These are phyloP conservation scores for Syrista parreyssii DNA, from an alignment of 2,888 invertebrate species.

Conservation along the genomic window DNA sequence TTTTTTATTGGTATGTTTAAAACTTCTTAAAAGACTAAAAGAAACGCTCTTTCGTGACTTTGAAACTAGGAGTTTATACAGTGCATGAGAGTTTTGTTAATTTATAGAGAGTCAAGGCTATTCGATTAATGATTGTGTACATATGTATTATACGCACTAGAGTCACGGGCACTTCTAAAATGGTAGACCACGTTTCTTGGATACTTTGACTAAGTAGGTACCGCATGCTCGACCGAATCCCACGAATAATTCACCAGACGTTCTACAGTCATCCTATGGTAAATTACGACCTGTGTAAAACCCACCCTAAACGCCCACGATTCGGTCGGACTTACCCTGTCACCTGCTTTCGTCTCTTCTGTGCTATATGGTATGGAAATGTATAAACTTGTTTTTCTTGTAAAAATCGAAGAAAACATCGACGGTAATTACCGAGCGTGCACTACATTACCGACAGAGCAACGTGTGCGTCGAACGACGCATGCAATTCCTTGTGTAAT, in stretches of 20 bases:
- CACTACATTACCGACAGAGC: neutral
- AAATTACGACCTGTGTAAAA: neutral
- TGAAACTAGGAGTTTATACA: neutral
- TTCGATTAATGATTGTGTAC: neutral
- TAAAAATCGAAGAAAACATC: neutral
- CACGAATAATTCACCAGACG: neutral
- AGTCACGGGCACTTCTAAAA: no score
- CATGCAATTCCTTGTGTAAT: neutral
- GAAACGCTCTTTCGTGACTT: neutral
- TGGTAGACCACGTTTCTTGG: neutral
- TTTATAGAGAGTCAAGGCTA: neutral
- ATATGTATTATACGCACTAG: neutral
- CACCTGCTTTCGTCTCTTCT: neutral
- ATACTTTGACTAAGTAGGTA: neutral
- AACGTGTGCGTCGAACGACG: neutral
- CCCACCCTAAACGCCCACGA: neutral
- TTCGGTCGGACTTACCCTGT: neutral
- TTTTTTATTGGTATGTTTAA: neutral
- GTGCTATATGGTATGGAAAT: neutral
- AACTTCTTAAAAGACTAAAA: neutral
- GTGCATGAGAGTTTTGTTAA: neutral
- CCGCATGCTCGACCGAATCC: neutral
- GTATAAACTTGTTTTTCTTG: neutral
- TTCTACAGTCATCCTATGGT: neutral
- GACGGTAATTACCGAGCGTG: neutral